Evolutionary conservation across 2,797 vertebrate species (phyloP), one percentile per base, ranked within the genome.

Genomic region (Lateolabrax maculatus): DNA sequence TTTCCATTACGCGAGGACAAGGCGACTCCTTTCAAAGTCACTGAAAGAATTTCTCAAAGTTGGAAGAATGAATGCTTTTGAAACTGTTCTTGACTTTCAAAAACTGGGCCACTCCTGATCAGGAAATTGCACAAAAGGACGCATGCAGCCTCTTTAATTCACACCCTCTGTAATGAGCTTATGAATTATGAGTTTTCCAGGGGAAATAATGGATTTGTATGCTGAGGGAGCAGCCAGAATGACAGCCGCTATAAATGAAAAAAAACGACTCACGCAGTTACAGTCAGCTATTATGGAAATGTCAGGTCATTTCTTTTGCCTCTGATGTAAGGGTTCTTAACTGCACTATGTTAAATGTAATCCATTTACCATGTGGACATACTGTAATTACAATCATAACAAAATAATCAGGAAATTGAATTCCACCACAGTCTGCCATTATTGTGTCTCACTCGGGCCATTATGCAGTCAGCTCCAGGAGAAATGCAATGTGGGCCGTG

Each of bases 121-220:
- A 85, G 89, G 92, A 94, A 94, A 92, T 90, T 90, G 89, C 88
- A 89, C 83, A 91, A 92, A n/a, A 92, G 91, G 85, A 90, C 77
- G 61, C 39, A 49, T 18, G 31, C 82, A 77, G 89, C 80, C 88
- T 84, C 87, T 91, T 92, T 89, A 87, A 92, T 93, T 93, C 90
- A 87, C 87, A 88, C 76, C 84, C 89, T 83, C 84, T 79, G 83
- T 93, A 94, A 93, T 92, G 91, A 91, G 93, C 92, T 95, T 93
- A 94, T 92, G 86, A 95, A 94, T 95, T 91, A 93, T 93, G 90
- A 94, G 89, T 91, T 93, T 94, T 94, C 88, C 39, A 49, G 83
- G 75, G 81, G 85, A 93, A 93, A 91, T 90, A 89, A 84, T 92
- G 88, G 91, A 94, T 91, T 94, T 94, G 90, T 88, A 88, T 84